Percentiles rank a stretch among this genome's conserved stretches.
These are phyloP conservation scores for Laterallus jamaicensis DNA, from an alignment of 2,113 vertebrate species.

Conservation along the genomic window DNA sequence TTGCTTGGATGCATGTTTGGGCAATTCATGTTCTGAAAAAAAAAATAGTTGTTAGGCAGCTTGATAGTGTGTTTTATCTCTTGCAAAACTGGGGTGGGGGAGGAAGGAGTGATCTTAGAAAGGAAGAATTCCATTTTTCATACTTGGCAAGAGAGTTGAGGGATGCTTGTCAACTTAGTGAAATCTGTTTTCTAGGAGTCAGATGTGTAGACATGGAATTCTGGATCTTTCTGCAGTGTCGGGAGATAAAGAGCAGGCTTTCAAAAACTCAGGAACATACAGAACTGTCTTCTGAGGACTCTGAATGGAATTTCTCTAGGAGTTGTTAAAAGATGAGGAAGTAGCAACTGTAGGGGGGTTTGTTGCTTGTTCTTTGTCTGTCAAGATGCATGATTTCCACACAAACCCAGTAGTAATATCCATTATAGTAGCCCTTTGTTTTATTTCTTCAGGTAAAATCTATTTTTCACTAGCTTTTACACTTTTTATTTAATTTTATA, in stretches of 20 bases:
- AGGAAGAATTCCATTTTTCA: not conserved
- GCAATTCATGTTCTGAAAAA: not conserved
- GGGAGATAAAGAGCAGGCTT: not conserved
- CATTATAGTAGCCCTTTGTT: not conserved
- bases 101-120: not conserved
- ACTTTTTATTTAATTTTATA: not conserved
- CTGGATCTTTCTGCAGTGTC: not conserved
- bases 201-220: not conserved
- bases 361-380: not conserved
- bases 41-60: not conserved
- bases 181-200: not conserved
- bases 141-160: not conserved
- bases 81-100: not conserved
- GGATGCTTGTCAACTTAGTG: not conserved
- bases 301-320: not conserved
- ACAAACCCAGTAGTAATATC: not conserved
- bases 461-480: not conserved
- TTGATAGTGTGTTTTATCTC: not conserved
- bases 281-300: not conserved
- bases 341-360: not conserved
- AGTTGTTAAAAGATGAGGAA: not conserved
- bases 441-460: not conserved
- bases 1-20: not conserved
- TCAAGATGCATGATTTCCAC: not conserved
- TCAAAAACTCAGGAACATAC: not conserved